Percentiles rank a stretch among this genome's conserved stretches.
phyloP scores from a whole-genome alignment of 1,140 invertebrate genomes.

The Ladona fulva region DNA sequence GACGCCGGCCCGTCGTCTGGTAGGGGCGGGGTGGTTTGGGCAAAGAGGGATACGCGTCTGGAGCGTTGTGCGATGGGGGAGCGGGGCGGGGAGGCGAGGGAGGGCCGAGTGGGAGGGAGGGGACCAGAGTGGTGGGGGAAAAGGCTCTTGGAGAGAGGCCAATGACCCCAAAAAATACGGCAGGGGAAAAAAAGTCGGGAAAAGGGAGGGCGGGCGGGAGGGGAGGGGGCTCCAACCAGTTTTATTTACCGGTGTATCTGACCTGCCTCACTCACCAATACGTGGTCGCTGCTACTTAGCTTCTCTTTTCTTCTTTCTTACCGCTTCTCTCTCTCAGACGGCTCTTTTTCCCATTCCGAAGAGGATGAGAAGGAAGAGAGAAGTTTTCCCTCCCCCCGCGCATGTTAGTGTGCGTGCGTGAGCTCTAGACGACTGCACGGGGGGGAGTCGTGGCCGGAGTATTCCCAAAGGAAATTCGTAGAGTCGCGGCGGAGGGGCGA shows the following conservation, averaged over 20 bases:
- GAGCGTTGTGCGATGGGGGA: neutral
- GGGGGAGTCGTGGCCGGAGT: too few species aligned
- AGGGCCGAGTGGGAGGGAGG: neutral
- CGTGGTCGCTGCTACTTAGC: neutral
- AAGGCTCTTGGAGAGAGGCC: neutral
- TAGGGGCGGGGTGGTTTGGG: neutral
- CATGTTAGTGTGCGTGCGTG: too few species aligned
- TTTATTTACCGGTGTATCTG: constrained; percentile 5
- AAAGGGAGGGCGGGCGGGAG: neutral
- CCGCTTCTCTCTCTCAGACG: neutral
- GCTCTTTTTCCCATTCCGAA: neutral
- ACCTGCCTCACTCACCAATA: constrained; percentile 7
- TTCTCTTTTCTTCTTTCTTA: neutral
- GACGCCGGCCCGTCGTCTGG: neutral
- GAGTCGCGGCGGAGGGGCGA: neutral
- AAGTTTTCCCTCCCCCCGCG: too few species aligned
- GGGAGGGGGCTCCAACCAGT: neutral
- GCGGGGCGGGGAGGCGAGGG: neutral
- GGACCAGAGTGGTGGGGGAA: neutral
- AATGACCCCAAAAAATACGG: constrained; percentile 4
- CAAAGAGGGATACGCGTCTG: neutral
- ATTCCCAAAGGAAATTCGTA: neutral
- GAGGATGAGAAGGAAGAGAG: too few species aligned
- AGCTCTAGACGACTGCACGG: too few species aligned
- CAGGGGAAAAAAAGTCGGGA: neutral